Conservation (phyloP, 2,797 vertebrate species). For the Ibycter americanus region DNA sequence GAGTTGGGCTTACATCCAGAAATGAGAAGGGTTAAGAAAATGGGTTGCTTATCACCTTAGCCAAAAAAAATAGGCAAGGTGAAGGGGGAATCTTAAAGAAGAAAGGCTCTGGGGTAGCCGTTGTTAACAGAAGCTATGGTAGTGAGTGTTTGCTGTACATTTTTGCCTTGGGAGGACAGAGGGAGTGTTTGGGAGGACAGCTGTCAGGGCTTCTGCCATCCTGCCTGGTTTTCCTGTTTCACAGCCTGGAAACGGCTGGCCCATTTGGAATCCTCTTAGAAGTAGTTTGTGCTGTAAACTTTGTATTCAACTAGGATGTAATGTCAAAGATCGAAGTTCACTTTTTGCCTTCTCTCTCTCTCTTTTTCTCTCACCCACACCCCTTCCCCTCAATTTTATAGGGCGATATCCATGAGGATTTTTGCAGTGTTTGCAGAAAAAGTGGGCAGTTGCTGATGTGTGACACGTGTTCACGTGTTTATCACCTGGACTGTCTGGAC, state of each 20-base stretch:
- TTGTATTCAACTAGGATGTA: not conserved
- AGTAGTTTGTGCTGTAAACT: not conserved
- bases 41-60: not conserved
- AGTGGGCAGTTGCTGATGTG: slow-evolving; percentile 99
- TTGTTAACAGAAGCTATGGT: not conserved
- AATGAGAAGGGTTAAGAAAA: slow-evolving; percentile 4
- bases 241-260: not conserved
- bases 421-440: slow-evolving; percentile 99
- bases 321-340: slow-evolving; percentile 47
- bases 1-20: slow-evolving; percentile 17
- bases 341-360: slow-evolving; percentile 27
- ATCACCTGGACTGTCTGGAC: slow-evolving; percentile 99
- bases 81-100: not conserved
- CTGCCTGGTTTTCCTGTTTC: not conserved
- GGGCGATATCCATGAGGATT: slow-evolving; percentile 99
- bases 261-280: not conserved
- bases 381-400: slow-evolving; percentile 78
- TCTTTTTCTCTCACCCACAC: not conserved
- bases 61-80: not conserved
- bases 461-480: slow-evolving; percentile 99
- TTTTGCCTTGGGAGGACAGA: not conserved
- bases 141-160: not conserved
- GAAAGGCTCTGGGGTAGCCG: not conserved
- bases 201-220: not conserved
- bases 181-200: not conserved